Evolutionary conservation across 2,888 invertebrate genomes (phyloP), one percentile per base, ranked within the genome.

Genomic region (Pomacea canaliculata): DNA sequence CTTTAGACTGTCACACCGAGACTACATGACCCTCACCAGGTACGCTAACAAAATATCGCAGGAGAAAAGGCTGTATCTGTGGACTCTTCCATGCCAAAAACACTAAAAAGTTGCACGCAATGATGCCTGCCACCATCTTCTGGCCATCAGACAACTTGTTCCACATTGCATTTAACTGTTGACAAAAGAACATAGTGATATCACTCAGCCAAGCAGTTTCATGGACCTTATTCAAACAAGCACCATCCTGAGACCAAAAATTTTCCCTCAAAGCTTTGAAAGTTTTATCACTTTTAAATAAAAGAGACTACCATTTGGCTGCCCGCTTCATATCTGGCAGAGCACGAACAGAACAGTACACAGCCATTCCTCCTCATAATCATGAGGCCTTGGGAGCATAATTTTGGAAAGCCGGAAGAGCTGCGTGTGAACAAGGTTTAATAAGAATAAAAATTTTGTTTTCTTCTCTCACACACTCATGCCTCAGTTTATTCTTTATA

Each of bases 61-160:
- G 89, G 96, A 98, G 96, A 27, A 93, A 90, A 4, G 93, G 93
- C 77, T 94, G 94, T 51, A 95, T 90, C 19, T 92, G 86, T 16
- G 95, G 95, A 8, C 96, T 90, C 81, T 94, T 92, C 97, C 97
- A 98, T 71, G 95, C 93, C 0, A 93, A 91, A 91, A 95, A 97
- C 1, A 97, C 96, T 37, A 95, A 83, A 0, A 94, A 89, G 92
- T 98, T 98, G 12, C 94, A 89, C 13, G 94, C 93, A 87, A 95
- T 94, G 83, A 98, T 94, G 3, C 95, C 95, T 73, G 93, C 19
- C 27, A 83, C 85, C 63, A 85, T 72, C 78, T 84, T 87, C 78
- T 85, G 79, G 49, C 83, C 85, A 18, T 74, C 74, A n/a, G 82
- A 79, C 70, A 82, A 73, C 69, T 68, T 79, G 77, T 80, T 83